These are phyloP conservation scores for Actinia tenebrosa DNA, from an alignment of 64 coral and sea anemone genomes.

Conservation along the genomic window DNA sequence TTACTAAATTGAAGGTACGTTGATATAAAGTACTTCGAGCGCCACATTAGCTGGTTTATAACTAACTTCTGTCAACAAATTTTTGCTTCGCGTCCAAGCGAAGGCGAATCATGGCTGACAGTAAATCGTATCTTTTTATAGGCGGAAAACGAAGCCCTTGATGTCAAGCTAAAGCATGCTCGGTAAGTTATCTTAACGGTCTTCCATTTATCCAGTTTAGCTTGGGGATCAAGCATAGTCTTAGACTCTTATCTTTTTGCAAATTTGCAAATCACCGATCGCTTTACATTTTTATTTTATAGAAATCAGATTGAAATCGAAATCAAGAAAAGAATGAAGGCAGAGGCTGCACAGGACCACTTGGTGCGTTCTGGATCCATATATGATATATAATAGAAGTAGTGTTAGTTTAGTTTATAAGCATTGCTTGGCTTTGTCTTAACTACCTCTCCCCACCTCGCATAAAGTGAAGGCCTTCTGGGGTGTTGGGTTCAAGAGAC, in stretches of 20 bases:
- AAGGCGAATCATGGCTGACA: neutral
- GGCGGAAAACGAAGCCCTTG: conserved; percentile 87
- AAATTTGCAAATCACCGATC: no score
- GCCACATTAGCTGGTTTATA: neutral
- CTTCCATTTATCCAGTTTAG: neutral
- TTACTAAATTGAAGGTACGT: conserved; percentile 61
- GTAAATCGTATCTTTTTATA: conserved; percentile 23
- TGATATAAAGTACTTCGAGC: neutral
- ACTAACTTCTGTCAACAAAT: neutral
- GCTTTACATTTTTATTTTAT: neutral
- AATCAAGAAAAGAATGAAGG: conserved; percentile 85
- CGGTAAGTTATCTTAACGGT: conserved; percentile 28
- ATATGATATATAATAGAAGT: no score
- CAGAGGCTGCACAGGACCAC: conserved; percentile 83
- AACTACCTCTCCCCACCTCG: no score
- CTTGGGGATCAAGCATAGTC: neutral
- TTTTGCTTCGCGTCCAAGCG: neutral
- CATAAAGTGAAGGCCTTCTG: no score
- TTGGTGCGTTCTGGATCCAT: conserved; percentile 37
- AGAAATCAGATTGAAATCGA: conserved; percentile 90
- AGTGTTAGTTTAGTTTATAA: no score
- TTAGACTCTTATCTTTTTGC: no score
- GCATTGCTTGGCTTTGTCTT: no score
- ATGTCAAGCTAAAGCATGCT: conserved; percentile 86
- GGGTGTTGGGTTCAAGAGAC: no score